phyloP scores from a whole-genome alignment of 2,797 vertebrate genomes.

The Mastacembelus armatus region DNA sequence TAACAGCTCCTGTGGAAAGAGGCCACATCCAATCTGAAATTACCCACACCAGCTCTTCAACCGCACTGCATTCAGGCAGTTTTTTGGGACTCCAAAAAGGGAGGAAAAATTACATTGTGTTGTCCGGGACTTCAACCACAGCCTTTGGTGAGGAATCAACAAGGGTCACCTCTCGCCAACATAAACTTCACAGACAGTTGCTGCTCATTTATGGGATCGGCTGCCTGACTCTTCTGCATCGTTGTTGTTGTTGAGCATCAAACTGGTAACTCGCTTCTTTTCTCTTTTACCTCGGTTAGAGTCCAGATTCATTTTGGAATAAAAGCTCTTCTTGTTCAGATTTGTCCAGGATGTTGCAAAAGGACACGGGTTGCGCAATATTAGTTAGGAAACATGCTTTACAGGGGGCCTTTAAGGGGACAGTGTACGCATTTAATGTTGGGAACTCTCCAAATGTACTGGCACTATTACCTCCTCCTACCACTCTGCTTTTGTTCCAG shows the following conservation, averaged over 20 bases:
- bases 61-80: slow-evolving; percentile 42
- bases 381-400: slow-evolving; percentile 52
- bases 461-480: slow-evolving; percentile 38
- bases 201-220: slow-evolving; percentile 55
- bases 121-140: slow-evolving; percentile 64
- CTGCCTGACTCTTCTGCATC: slow-evolving; percentile 13
- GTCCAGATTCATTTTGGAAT: slow-evolving; percentile 41
- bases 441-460: slow-evolving; percentile 32
- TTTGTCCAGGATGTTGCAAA: slow-evolving; percentile 60
- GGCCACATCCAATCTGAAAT: slow-evolving; percentile 60
- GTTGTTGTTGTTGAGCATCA: not conserved
- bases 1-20: slow-evolving; percentile 59
- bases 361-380: slow-evolving; percentile 53
- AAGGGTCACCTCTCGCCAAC: slow-evolving; percentile 52
- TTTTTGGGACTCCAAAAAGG: slow-evolving; percentile 37
- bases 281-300: not conserved
- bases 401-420: slow-evolving; percentile 38
- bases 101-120: slow-evolving; percentile 55
- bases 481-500: slow-evolving; percentile 41
- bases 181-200: slow-evolving; percentile 66
- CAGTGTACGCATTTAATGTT: slow-evolving; percentile 11
- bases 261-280: not conserved
- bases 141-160: slow-evolving; percentile 68
- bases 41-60: slow-evolving; percentile 47
- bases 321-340: slow-evolving; percentile 39